phyloP scores from a whole-genome alignment of 37 sponge, comb jelly and placozoan species.

The Tethya wilhelma region DNA sequence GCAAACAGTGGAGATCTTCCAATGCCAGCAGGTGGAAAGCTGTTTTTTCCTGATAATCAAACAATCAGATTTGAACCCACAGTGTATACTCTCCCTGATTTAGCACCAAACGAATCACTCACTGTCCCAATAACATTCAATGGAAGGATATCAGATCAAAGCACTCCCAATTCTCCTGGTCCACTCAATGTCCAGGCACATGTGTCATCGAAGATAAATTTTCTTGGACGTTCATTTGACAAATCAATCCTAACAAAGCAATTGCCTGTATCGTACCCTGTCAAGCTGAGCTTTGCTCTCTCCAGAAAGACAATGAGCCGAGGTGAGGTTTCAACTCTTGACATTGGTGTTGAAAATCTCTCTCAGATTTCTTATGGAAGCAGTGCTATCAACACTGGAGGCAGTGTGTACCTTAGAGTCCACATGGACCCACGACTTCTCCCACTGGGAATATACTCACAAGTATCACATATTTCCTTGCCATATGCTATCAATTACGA shows the following conservation, averaged over 20 bases:
- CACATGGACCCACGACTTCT: constrained; percentile 63
- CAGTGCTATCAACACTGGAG: constrained; percentile 31
- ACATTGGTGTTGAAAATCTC: constrained; percentile 59
- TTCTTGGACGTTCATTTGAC: constrained; percentile 75
- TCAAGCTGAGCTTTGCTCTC: constrained; percentile 53
- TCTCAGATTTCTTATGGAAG: constrained; percentile 28
- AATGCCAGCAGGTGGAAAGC: constrained; percentile 70
- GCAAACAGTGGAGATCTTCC: constrained; percentile 66
- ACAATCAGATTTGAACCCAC: constrained; percentile 77
- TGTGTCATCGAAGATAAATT: constrained; percentile 53
- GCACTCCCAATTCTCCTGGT: constrained; percentile 76
- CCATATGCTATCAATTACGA: constrained; percentile 41
- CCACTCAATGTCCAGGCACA: constrained; percentile 56
- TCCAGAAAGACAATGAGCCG: constrained; percentile 45
- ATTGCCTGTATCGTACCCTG: constrained; percentile 73
- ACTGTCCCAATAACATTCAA: constrained; percentile 49
- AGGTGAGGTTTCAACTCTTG: constrained; percentile 60
- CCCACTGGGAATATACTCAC: constrained; percentile 36
- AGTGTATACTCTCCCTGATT: constrained; percentile 48
- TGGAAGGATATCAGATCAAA: constrained; percentile 79
- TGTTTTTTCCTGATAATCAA: constrained; percentile 61
- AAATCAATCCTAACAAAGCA: constrained; percentile 29
- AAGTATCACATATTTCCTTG: too few species aligned
- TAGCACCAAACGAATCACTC: constrained; percentile 33
- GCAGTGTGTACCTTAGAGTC: constrained; percentile 42